These are phyloP conservation scores for Python bivittatus DNA, from an alignment of 2,113 vertebrate species.

Conservation along the genomic window DNA sequence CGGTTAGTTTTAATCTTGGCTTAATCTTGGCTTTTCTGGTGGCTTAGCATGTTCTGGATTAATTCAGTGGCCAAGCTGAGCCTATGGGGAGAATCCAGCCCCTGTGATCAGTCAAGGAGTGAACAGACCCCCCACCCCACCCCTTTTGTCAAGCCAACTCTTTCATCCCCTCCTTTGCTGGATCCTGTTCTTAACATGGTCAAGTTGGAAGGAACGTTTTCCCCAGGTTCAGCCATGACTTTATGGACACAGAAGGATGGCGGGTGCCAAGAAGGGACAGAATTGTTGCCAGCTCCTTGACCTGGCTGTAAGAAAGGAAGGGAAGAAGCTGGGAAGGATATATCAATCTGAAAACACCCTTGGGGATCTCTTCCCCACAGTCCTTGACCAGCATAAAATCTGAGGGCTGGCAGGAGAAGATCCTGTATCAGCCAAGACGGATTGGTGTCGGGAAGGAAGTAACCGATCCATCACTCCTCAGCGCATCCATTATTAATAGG, in stretches of 20 bases:
- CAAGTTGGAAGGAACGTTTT: background rate
- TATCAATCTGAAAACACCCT: background rate
- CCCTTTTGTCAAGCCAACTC: too few species aligned
- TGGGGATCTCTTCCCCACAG: too few species aligned
- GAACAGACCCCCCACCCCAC: too few species aligned
- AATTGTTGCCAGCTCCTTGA: background rate
- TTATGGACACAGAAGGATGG: background rate
- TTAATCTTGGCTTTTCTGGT: background rate
- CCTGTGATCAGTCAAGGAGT: too few species aligned
- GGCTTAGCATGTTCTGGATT: background rate
- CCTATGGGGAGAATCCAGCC: too few species aligned
- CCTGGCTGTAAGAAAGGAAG: background rate
- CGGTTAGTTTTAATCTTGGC: background rate
- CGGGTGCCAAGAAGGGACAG: too few species aligned
- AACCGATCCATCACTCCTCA: background rate
- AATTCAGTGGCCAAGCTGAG: background rate
- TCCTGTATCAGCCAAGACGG: background rate
- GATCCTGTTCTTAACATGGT: background rate
- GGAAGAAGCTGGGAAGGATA: background rate
- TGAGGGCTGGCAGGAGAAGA: background rate
- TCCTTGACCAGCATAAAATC: background rate
- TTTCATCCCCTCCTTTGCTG: background rate
- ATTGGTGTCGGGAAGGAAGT: background rate
- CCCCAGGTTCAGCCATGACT: background rate
- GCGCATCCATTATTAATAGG: slow-evolving; percentile 21